A percentile compares a stretch with the other conserved stretches of the same genome.
Evolutionary conservation across 2,888 invertebrate genomes (phyloP).

Genomic region (Athripsodes cinereus): DNA sequence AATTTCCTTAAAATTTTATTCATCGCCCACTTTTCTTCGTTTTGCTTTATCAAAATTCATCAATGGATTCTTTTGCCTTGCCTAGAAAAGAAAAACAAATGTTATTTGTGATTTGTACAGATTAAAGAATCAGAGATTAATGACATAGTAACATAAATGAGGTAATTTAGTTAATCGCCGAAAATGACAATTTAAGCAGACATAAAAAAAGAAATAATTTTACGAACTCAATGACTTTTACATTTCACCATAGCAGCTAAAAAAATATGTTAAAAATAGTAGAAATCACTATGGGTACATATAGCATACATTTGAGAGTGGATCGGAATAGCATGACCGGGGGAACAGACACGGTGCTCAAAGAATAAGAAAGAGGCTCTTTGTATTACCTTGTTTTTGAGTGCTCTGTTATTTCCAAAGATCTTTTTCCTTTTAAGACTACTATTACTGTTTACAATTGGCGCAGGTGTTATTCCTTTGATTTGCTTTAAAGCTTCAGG

Average conservation of each 20-base stretch:
- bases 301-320: not conserved
- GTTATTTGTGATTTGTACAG: too few relatives aligned
- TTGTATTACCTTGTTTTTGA: slow-evolving; percentile 43
- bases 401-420: slow-evolving; percentile 39
- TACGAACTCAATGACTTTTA: too few relatives aligned
- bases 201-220: too few relatives aligned
- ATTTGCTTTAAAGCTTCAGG: slow-evolving; percentile 69
- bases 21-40: slow-evolving; percentile 15
- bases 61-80: slow-evolving; percentile 60
- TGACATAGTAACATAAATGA: too few relatives aligned
- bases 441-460: slow-evolving; percentile 5
- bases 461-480: slow-evolving; percentile 39
- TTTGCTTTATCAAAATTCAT: slow-evolving; percentile 53
- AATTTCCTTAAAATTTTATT: not conserved
- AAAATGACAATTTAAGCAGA: too few relatives aligned
- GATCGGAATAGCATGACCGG: too few relatives aligned
- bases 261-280: too few relatives aligned
- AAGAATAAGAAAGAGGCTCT: not conserved
- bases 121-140: too few relatives aligned
- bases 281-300: too few relatives aligned
- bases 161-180: too few relatives aligned
- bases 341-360: not conserved
- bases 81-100: slow-evolving; percentile 41
- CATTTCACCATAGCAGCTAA: too few relatives aligned
- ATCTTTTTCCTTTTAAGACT: slow-evolving; percentile 37